Evolutionary conservation across 2,113 vertebrate species (phyloP), one percentile per base, ranked within the genome.

Genomic region (Bujurquina vittata): DNA sequence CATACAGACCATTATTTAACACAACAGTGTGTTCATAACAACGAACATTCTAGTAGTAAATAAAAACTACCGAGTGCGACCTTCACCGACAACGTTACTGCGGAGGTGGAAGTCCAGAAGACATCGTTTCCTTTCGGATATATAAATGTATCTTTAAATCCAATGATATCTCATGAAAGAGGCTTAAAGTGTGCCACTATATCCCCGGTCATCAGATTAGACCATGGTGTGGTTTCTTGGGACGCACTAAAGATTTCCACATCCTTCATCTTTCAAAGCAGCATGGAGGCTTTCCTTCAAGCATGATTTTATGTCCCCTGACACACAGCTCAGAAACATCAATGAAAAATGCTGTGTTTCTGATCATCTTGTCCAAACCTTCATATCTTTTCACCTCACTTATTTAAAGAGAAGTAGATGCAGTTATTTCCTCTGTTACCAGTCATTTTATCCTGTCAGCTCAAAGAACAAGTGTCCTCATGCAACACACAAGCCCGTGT

Each of bases 181-280:
- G 20, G 5, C 31, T 49, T 49, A 77, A 79, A 65, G 67, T 54
- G 23, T 57, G 15, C n/a, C 10, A 35, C 2, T 23, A 18, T 37
- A 55, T 78, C 76, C 52, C 72, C 12, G 33, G 78, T 22, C 65
- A 43, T 37, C 58, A 67, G 20, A 85, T 85, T 75, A 15, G 84
- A 77, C 58, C 75, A 1, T 0, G 7, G 10, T 10, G 23, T 31
- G 56, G 49, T 58, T 81, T 80, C 57, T 75, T 69, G 75, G 46
- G 61, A 63, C 17, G 3, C 9, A 22, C 22, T 43, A 76, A 83
- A 89, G 75, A 79, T 67, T 74, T 83, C 81, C 54, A 76, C 61
- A 5, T 74, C 55, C 56, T 81, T 81, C 43, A 84, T 61, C 29
- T 52, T 85, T 87, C 40, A 88, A 85, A 86, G 77, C 59, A 77